Conservation (phyloP, 2,113 vertebrate genomes). For the Leptobrachium ailaonicum region DNA sequence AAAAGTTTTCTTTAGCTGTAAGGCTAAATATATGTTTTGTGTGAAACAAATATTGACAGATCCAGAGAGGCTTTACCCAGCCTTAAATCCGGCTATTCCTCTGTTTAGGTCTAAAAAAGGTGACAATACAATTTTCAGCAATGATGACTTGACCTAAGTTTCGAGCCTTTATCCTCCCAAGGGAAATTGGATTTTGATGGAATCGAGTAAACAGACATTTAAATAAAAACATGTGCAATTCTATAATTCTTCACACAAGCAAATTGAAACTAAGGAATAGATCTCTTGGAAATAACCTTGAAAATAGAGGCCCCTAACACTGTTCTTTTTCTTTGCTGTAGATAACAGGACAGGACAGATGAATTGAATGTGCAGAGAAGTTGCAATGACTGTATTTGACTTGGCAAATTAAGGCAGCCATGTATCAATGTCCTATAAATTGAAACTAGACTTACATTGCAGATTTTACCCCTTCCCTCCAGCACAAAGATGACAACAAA, state of each 20-base stretch:
- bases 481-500: slow-evolving; percentile 11
- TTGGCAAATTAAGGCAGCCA: slow-evolving; percentile 36
- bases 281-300: slow-evolving; percentile 31
- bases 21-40: slow-evolving; percentile 29
- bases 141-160: slow-evolving; percentile 45
- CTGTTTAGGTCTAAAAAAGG: slow-evolving; percentile 31
- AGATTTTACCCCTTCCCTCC: slow-evolving; percentile 12
- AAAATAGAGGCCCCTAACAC: slow-evolving; percentile 22
- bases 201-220: slow-evolving; percentile 42
- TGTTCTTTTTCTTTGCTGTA: slow-evolving; percentile 28
- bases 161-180: slow-evolving; percentile 30
- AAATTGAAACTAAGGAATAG: slow-evolving; percentile 29
- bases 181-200: slow-evolving; percentile 38
- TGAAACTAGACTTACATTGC: slow-evolving; percentile 35
- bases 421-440: slow-evolving; percentile 46
- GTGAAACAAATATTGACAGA: slow-evolving; percentile 42
- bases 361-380: slow-evolving; percentile 38
- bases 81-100: slow-evolving; percentile 33
- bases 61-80: slow-evolving; percentile 32
- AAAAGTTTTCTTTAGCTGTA: slow-evolving; percentile 7
- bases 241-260: slow-evolving; percentile 30
- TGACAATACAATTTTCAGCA: slow-evolving; percentile 42
- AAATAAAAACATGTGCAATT: slow-evolving; percentile 48
- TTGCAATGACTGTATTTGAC: slow-evolving; percentile 42
- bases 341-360: slow-evolving; percentile 37